Percentiles rank a stretch among this genome's conserved stretches.
Conservation (phyloP, 2,113 vertebrate species). For the Colistium nudipinnis region DNA sequence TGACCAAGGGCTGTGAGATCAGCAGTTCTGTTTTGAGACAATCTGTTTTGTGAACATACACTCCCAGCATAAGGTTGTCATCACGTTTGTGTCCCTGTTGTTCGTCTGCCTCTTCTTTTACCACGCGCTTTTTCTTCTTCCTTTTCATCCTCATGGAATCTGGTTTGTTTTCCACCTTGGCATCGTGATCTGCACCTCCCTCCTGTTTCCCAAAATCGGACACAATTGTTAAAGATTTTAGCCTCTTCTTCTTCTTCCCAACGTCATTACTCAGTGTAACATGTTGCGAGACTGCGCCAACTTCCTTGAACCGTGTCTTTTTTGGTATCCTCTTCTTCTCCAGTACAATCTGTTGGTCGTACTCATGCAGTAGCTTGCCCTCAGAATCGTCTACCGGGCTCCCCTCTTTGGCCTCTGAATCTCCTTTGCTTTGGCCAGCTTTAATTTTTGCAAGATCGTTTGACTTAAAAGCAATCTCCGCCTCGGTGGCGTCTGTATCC, state of each 20-base stretch:
- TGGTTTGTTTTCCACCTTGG: slow-evolving; percentile 65
- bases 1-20: slow-evolving; percentile 93
- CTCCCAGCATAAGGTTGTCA: slow-evolving; percentile 89
- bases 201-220: slow-evolving; percentile 81
- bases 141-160: slow-evolving; percentile 86
- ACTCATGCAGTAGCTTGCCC: slow-evolving; percentile 84
- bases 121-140: slow-evolving; percentile 85
- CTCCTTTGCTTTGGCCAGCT: slow-evolving; percentile 74
- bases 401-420: slow-evolving; percentile 55
- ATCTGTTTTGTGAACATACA: slow-evolving; percentile 91
- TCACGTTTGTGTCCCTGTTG: slow-evolving; percentile 75
- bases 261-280: slow-evolving; percentile 81
- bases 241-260: slow-evolving; percentile 88
- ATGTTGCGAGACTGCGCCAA: slow-evolving; percentile 70
- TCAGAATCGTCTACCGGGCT: slow-evolving; percentile 67
- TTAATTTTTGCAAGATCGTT: slow-evolving; percentile 69
- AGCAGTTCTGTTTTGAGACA: slow-evolving; percentile 88
- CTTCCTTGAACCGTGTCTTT: slow-evolving; percentile 81
- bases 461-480: slow-evolving; percentile 64
- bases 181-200: slow-evolving; percentile 57
- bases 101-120: slow-evolving; percentile 70
- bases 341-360: slow-evolving; percentile 85
- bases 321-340: slow-evolving; percentile 85
- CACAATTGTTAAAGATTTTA: slow-evolving; percentile 78
- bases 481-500: slow-evolving; percentile 53